Percentiles rank a stretch among this genome's conserved stretches.
phyloP scores from a whole-genome alignment of 2,797 vertebrate genomes.

The Scolopax rusticola region DNA sequence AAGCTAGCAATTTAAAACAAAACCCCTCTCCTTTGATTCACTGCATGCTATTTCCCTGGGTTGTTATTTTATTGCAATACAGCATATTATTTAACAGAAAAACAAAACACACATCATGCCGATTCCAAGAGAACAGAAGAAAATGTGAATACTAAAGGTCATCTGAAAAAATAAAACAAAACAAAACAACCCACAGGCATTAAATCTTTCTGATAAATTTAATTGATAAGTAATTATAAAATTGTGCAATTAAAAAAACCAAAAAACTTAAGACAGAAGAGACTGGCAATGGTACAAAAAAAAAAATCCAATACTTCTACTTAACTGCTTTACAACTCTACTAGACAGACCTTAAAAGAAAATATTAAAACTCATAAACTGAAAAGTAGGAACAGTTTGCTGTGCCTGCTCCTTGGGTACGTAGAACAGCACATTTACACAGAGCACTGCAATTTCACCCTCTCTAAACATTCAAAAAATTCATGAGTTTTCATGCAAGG shows the following conservation, averaged over 20 bases:
- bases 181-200: neutral
- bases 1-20: neutral
- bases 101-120: neutral
- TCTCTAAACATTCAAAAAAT: neutral
- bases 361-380: neutral
- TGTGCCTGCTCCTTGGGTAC: neutral
- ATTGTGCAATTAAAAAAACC: neutral
- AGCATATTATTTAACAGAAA: neutral
- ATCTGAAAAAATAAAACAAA: neutral
- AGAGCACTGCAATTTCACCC: neutral
- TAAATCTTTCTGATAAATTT: neutral
- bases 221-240: neutral
- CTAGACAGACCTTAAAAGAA: neutral
- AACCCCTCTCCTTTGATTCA: neutral
- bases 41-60: neutral
- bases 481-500: neutral
- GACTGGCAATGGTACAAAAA: neutral
- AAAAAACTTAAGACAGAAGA: neutral
- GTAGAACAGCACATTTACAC: neutral
- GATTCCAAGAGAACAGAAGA: neutral
- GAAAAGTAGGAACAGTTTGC: neutral
- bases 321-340: neutral
- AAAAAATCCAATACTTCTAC: neutral
- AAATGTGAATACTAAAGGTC: neutral
- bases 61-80: neutral